Conservation (phyloP, 2,888 invertebrate genomes). For the Taenaris catops region DNA sequence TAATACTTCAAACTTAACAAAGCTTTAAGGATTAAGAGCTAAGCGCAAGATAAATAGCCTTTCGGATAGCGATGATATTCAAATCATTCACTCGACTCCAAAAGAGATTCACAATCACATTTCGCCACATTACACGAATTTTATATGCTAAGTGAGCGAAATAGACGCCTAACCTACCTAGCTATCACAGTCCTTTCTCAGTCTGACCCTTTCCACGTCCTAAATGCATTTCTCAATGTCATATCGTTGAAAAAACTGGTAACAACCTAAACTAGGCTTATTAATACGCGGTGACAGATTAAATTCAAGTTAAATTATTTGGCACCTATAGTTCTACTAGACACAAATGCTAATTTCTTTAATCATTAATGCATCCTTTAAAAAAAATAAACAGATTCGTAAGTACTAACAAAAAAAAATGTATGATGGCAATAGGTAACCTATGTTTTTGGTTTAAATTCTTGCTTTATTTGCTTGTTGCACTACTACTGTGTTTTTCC, state of each 20-base stretch:
- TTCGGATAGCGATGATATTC: no score
- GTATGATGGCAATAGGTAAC: constrained; percentile 74
- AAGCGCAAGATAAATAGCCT: no score
- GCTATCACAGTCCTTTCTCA: constrained; percentile 80
- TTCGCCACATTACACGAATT: constrained; percentile 48
- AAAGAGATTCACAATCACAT: constrained; percentile 41
- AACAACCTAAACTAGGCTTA: constrained; percentile 73
- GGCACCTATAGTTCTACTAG: constrained; percentile 66
- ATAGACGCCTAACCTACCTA: constrained; percentile 71
- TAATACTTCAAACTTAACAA: no score
- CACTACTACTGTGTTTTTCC: constrained; percentile 32
- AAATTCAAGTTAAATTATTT: constrained; percentile 65
- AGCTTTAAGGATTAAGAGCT: no score
- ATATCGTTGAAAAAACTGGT: constrained; percentile 69
- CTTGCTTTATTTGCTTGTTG: constrained; percentile 37
- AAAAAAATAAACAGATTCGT: constrained; percentile 45
- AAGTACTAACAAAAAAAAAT: constrained; percentile 52
- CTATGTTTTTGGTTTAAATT: constrained; percentile 73
- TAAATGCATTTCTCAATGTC: constrained; percentile 73
- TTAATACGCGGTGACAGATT: constrained; percentile 47
- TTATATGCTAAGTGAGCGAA: constrained; percentile 73
- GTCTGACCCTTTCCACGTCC: constrained; percentile 76
- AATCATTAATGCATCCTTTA: constrained; percentile 39
- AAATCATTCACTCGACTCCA: constrained; percentile 49
- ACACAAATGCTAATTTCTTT: constrained; percentile 38